These are phyloP conservation scores for Nomada fucata DNA, from an alignment of 2,888 invertebrate genomes.

Conservation along the genomic window DNA sequence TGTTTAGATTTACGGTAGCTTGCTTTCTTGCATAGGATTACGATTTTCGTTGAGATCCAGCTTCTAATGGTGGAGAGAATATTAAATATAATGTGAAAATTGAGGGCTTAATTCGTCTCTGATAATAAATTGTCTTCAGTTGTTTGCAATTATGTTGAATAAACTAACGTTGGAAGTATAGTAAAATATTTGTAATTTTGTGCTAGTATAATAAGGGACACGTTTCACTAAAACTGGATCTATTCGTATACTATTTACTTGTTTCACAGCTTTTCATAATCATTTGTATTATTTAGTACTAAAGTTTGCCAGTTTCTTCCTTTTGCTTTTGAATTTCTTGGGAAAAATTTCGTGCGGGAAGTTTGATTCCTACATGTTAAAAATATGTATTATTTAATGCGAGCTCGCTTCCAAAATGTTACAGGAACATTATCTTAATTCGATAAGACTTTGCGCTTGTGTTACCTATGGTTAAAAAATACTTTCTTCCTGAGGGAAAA, in stretches of 20 bases:
- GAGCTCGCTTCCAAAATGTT: not conserved
- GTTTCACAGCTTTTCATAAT: no score
- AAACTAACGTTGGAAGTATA: no score
- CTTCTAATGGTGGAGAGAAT: not conserved
- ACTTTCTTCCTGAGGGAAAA: constrained; percentile 33
- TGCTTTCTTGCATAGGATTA: not conserved
- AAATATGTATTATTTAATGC: not conserved
- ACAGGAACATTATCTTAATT: constrained; percentile 22
- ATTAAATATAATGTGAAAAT: not conserved
- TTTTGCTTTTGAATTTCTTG: not conserved
- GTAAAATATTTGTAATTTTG: not conserved
- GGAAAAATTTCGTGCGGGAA: not conserved
- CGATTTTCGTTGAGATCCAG: not conserved
- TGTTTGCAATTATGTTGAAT: not conserved
- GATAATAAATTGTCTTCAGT: not conserved
- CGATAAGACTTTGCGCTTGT: constrained; percentile 18
- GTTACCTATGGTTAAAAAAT: constrained; percentile 18
- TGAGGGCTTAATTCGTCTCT: not conserved
- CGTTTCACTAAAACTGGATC: no score
- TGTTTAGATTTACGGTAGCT: constrained; percentile 1
- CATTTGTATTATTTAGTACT: not conserved
- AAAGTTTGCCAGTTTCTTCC: not conserved
- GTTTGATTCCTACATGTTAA: not conserved
- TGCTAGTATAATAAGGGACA: no score
- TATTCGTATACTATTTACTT: no score